Base-by-base conservation (phyloP, 2,113 vertebrate species). In the Semnopithecus entellus region DNA sequence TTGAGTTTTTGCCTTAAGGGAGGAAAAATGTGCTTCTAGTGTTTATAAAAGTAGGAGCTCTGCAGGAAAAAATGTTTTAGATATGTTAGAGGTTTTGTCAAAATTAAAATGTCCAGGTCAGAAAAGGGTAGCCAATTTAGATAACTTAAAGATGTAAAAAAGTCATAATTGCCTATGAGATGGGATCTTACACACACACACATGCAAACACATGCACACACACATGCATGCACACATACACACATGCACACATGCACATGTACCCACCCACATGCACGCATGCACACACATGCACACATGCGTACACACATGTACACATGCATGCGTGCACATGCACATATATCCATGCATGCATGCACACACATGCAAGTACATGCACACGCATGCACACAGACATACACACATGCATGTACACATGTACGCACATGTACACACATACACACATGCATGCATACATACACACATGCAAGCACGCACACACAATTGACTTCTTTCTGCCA, bases 41-140 rank as follows among this genome's bases (percentile, higher is more conserved):
- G 96, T 45, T 95, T 97, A 80, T 96, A 85, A 90, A 16, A 13
- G 48, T 8, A 87, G 40, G 1, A 35, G 2, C 27, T 91, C 23
- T 38, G 61, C 0, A 87, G 86, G 66, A 11, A 45, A 97, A 85
- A 95, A 81, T 45, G 57, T 93, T 97, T 96, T 82, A 96, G 93
- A 92, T 90, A 96, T 92, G 30, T 88, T 70, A 94, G 91, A 97
- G 97, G 30, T 23, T 95, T 96, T 95, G 83, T 83, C 97, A 95
- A 40, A 95, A 96, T 98, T 94, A 97, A 98, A 97, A 97, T 75
- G 17, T 96, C 70, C 91, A 93, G 68, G 52, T 84, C 18, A 80
- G 85, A 82, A 97, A 93, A 97, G 85, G 40, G 61, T 38, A 89
- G 85, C 92, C 61, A 95, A 7, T 84, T 81, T 75, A 64, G 35